Percentiles rank a stretch among this genome's conserved stretches.
Conservation (phyloP, 2,888 invertebrate genomes). For the Cantharis rufa region DNA sequence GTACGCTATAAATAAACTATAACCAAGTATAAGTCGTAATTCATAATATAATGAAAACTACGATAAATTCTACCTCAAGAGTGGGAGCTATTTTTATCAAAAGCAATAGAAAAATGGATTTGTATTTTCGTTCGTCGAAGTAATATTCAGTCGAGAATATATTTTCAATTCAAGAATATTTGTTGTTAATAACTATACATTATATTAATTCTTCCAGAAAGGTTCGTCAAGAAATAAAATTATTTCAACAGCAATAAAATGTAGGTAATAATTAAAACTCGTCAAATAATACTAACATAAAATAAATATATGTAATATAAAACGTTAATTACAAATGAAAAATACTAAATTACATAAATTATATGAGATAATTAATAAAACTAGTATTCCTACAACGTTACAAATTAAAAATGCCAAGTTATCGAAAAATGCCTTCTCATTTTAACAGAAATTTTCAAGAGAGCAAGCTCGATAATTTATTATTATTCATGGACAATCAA, state of each 20-base stretch:
- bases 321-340: neutral
- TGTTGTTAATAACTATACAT: too few species aligned
- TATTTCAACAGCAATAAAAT: neutral
- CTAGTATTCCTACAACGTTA: neutral
- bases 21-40: too few species aligned
- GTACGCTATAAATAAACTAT: too few species aligned
- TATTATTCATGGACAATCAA: neutral
- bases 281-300: slow-evolving; percentile 1
- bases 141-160: too few species aligned
- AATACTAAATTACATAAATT: neutral
- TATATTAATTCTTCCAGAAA: neutral
- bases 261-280: neutral
- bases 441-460: neutral
- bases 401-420: neutral
- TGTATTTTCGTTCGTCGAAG: too few species aligned
- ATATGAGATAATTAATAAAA: neutral
- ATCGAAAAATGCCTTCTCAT: neutral
- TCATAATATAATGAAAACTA: too few species aligned
- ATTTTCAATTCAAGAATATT: too few species aligned
- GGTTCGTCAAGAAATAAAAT: neutral
- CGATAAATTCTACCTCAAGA: too few species aligned
- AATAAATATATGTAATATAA: slow-evolving; percentile 1
- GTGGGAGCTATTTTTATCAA: too few species aligned
- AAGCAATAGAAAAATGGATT: too few species aligned
- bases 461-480: neutral